Evolutionary conservation across 2,113 vertebrate species (phyloP).

Genomic region (Nannobrachium achirus): DNA sequence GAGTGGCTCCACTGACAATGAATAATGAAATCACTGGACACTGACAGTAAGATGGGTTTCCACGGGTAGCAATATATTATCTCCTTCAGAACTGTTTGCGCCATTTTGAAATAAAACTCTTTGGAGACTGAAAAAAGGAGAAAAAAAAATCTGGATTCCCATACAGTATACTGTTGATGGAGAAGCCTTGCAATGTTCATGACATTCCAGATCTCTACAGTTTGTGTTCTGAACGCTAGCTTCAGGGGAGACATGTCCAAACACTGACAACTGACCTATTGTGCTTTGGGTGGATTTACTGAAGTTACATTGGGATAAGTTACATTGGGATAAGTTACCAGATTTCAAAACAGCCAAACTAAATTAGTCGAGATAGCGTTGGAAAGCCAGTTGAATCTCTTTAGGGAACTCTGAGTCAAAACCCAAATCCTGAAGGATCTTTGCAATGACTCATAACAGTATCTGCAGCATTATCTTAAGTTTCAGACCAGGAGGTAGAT

Average conservation of each 20-base stretch:
- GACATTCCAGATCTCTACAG: neutral
- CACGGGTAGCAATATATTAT: neutral
- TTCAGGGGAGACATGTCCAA: neutral
- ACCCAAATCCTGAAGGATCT: neutral
- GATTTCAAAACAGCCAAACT: neutral
- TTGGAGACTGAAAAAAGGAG: neutral
- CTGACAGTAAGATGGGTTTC: neutral
- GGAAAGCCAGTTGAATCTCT: slow-evolving; percentile 2
- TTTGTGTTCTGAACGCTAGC: neutral
- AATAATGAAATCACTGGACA: neutral
- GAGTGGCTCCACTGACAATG: neutral
- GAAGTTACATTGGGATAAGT: too few species aligned
- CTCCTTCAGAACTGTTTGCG: neutral
- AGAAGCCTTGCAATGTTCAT: neutral
- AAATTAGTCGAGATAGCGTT: neutral
- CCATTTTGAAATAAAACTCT: neutral
- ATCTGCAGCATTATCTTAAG: neutral
- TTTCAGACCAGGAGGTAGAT: neutral
- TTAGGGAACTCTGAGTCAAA: neutral
- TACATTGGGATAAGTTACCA: neutral
- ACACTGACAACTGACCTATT: neutral
- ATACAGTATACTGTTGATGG: neutral
- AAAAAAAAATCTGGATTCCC: neutral
- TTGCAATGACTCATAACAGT: neutral
- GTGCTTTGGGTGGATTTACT: too few species aligned